These are phyloP conservation scores for Odontamblyopus lacepedii DNA, from an alignment of 2,797 vertebrate genomes.

Conservation along the genomic window DNA sequence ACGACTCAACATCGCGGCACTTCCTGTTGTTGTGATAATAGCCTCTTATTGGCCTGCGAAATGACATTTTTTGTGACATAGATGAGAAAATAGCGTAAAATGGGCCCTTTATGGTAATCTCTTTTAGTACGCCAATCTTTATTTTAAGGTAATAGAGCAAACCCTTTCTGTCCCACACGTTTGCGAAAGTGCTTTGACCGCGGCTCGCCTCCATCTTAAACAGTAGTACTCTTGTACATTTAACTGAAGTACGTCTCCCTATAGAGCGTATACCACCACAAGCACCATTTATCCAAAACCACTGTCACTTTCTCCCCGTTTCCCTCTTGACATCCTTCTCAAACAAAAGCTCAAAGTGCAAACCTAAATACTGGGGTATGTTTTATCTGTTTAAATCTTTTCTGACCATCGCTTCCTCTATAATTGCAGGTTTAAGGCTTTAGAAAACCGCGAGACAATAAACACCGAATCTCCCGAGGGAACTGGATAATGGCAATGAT, in stretches of 20 bases:
- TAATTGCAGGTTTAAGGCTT: neutral
- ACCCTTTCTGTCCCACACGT: neutral
- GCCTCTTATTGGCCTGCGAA: too few relatives aligned
- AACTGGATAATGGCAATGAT: neutral
- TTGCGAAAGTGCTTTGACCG: neutral
- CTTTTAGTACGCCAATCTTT: too few relatives aligned
- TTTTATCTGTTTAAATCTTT: conserved; percentile 1
- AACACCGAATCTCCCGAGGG: neutral
- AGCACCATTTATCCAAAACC: neutral
- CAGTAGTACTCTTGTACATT: neutral
- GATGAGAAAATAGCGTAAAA: too few relatives aligned
- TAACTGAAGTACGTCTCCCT: neutral
- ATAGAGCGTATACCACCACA: neutral
- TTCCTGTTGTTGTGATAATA: too few relatives aligned
- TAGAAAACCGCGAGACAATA: conserved; percentile 4
- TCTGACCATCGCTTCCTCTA: neutral
- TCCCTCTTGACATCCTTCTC: neutral
- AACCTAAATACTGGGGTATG: neutral
- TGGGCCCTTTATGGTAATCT: too few relatives aligned
- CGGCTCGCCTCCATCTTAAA: neutral
- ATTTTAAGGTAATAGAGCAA: neutral
- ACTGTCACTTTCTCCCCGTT: neutral
- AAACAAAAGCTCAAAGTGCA: conserved; percentile 4
- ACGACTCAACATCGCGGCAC: too few relatives aligned
- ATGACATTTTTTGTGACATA: too few relatives aligned